Conservation (phyloP, 2,797 vertebrate genomes). For the Myoxocephalus aenaeus region DNA sequence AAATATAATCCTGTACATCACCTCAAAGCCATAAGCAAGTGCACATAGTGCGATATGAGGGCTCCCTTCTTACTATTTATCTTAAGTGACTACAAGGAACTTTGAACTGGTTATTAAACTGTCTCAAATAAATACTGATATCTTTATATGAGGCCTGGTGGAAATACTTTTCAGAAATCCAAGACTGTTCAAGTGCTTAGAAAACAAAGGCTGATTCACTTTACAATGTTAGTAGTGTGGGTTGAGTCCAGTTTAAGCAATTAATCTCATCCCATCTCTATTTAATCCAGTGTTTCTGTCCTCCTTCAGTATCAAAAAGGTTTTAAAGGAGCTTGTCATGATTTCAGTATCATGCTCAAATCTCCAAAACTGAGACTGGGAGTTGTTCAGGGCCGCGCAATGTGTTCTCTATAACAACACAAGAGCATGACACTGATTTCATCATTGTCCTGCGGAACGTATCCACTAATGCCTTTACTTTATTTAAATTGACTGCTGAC, state of each 20-base stretch:
- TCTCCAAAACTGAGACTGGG: not conserved
- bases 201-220: constrained; percentile 17
- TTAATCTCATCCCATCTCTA: not conserved
- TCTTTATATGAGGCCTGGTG: not conserved
- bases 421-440: constrained; percentile 33
- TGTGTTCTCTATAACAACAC: constrained; percentile 46
- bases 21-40: not conserved
- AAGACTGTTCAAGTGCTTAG: not conserved
- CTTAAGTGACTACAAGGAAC: not conserved
- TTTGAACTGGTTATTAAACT: not conserved
- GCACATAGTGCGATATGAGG: not conserved
- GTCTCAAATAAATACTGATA: not conserved
- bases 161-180: constrained; percentile 3
- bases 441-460: constrained; percentile 19
- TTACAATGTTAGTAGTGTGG: not conserved
- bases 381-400: constrained; percentile 29
- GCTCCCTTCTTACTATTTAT: not conserved
- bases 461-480: constrained; percentile 5
- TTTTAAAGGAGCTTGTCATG: constrained; percentile 19
- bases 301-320: constrained; percentile 15
- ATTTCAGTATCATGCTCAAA: not conserved
- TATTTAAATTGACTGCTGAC: constrained; percentile 1
- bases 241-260: constrained; percentile 1
- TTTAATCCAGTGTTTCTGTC: constrained; percentile 12
- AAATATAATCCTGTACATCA: not conserved